phyloP scores from a whole-genome alignment of 2,113 vertebrate genomes.

The Salvelinus sp. region DNA sequence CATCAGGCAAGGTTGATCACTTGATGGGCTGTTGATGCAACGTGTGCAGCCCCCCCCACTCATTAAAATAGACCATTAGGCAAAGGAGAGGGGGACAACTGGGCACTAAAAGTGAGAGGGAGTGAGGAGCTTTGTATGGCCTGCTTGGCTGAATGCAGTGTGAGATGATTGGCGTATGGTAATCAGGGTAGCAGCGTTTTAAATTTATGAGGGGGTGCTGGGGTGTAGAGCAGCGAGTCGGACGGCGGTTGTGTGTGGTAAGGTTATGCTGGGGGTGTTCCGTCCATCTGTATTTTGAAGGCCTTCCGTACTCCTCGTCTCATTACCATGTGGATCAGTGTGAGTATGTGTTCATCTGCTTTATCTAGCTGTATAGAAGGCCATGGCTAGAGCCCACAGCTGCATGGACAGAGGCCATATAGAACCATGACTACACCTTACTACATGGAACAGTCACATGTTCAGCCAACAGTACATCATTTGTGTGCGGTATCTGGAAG shows the following conservation, averaged over 20 bases:
- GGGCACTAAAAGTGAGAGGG: background rate
- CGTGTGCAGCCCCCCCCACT: background rate
- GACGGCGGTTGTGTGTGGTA: background rate
- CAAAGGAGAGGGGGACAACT: constrained; percentile 12
- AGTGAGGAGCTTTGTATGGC: background rate
- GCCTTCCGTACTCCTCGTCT: constrained; percentile 14
- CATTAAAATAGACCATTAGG: constrained; percentile 31
- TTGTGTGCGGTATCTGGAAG: constrained; percentile 25
- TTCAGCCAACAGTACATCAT: constrained; percentile 17
- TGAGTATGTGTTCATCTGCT: background rate
- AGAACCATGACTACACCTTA: constrained; percentile 9
- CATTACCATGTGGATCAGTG: background rate
- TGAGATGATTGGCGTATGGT: constrained; percentile 20
- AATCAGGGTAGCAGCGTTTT: constrained; percentile 20
- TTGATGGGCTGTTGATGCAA: constrained; percentile 13
- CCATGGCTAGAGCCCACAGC: background rate
- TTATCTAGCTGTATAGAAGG: too few species aligned
- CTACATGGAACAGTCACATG: constrained; percentile 44
- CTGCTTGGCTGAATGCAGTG: constrained; percentile 3
- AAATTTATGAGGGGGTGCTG: background rate
- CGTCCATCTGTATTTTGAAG: background rate
- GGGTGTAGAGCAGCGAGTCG: background rate
- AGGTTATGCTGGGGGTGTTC: background rate
- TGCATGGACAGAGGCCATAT: background rate
- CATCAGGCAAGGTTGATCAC: constrained; percentile 14